Base-by-base conservation (phyloP, 1,140 invertebrate genomes). In the Augochlora pura region DNA sequence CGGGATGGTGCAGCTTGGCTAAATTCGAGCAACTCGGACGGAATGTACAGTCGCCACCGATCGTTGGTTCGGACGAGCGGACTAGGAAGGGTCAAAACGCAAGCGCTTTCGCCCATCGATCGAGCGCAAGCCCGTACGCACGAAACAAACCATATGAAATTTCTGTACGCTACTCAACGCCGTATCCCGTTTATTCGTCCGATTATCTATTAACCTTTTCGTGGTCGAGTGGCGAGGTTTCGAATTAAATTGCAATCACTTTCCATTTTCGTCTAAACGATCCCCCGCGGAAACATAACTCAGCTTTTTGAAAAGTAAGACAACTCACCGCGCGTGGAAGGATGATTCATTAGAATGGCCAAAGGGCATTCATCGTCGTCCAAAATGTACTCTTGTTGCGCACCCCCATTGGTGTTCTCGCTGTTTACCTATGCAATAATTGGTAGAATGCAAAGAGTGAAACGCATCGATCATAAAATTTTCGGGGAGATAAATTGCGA, bases 301-400 rank as follows among this genome's bases (percentile, higher is more conserved):
- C 32, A 4, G 1, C 21, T 54, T 54, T 54, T 21, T 18, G 49
- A 7, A 54, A 21, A 54, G 42, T 54, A 54, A 18, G 16, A 54
- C 21, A 82, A 94, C 95, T 96, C 91, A 98, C 97, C 97, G 94
- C 96, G 95, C 42, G 95, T 95, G 80, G 96, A 96, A 62, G 96
- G 95, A 92, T 98, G 96, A 91, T 97, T 97, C 97, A 98, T 98
- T 77, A 98, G 94, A 90, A 99, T 99, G 27, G 97, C 97, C 76
- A 99, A 94, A 49, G 98, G 98, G 93, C 98, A 99, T 91, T 99
- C 98, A 90, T 99, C 98, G 90, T 99, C 98, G 91, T 99, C 98
- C 83, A 99, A 93, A 88, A 99, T 97, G 90, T 98, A 98, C 93
- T 99, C 98, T 5, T 93, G 92, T 66, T 92, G 88, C 93, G 95